Evolutionary conservation across 1,140 invertebrate genomes (phyloP), one percentile per base, ranked within the genome.

Genomic region (Drosophila nigrodunni): DNA sequence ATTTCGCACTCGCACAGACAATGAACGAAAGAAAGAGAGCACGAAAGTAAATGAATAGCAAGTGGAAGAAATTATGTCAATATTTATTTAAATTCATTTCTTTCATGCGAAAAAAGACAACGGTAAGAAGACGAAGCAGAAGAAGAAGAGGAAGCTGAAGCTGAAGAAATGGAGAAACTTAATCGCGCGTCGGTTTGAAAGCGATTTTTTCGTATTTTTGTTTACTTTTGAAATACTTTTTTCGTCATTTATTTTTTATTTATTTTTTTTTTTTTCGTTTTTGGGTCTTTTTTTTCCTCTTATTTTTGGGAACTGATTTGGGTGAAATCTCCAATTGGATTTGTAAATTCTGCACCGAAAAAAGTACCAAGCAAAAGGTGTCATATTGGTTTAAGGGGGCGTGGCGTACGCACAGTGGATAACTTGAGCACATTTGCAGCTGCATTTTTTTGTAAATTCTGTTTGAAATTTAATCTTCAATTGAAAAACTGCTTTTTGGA

Each of bases 71-170:
- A 88, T 88, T 80, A 88, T 88, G 83, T 88, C 83, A 91, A 91
- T 91, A 87, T 85, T 90, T 90, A 91, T 83, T 80, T 88, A 90
- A 90, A 90, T 90, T 71, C 85, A 80, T 90, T 88, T 81, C 78
- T 89, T 87, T 85, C 25, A 58, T 52, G 72, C 72, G 43, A 69
- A 74, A 55, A 44, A 79, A 69, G 50, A 59, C 15, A 58, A 49
- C 54, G 25, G 25, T 30, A 30, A 30, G 25, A 30, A n/a, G 39
- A 74, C 60, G 44, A 66, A 46, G 15, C 25, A 46, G 34, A 10
- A 25, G 9, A 57, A 13, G 35, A 58, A 74, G 34, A 55, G 9
- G 34, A 15, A 11, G 34, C 18, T 1, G 35, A 57, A 57, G 35
- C 7, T n/a, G n/a, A 54, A 60, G 65, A 77, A 87, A 68, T 50